Evolutionary conservation across 2,888 invertebrate genomes (phyloP), one percentile per base, ranked within the genome.

Genomic region (Metellina segmentata): DNA sequence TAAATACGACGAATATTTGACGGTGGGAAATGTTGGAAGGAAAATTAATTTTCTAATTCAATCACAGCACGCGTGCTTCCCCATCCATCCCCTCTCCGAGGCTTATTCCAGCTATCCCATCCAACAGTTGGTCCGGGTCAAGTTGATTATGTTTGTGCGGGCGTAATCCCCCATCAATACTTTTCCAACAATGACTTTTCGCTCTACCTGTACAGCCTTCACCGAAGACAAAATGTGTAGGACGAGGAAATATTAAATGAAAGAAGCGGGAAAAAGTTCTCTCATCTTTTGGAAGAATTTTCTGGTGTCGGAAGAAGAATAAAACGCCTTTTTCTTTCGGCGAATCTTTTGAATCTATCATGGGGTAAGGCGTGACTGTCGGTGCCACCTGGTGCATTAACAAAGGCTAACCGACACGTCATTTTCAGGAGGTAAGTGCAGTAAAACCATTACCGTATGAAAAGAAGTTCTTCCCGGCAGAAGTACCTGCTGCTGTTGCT

Each of bases 301-400:
- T 20, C 19, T 13, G 79, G 11, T 51, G 77, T 2, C 4, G 16
- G 48, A 20, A 34, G 48, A 20, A 34, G 74, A 74, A 74, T 74
- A 48, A 81, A 70, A 70, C 71, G 51, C 1, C 16, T 61, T 61
- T 61, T n/a, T 34, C 83, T 85, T 34, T 13, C 61, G 16, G 53
- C 19, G 34, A 53, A 75, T 61, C 83, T 53, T 75, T 85, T 85
- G 74, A 61, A 74, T 61, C 83, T 74, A 75, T 83, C 82, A 83
- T 34, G 72, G 53, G 51, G 9, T 34, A n/a, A 48, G 74, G 53
- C 74, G 74, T 74, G 83, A 71, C 82, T 82, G 82, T 74, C 83
- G 52, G 52, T 74, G 83, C 74, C 83, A 85, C 34, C 83, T 85
- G 83, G 74, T 34, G 48, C 53, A 75, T 74, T 85, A 85, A 85